Evolutionary conservation across 2,797 vertebrate genomes (phyloP).

Genomic region (Morus bassanus): DNA sequence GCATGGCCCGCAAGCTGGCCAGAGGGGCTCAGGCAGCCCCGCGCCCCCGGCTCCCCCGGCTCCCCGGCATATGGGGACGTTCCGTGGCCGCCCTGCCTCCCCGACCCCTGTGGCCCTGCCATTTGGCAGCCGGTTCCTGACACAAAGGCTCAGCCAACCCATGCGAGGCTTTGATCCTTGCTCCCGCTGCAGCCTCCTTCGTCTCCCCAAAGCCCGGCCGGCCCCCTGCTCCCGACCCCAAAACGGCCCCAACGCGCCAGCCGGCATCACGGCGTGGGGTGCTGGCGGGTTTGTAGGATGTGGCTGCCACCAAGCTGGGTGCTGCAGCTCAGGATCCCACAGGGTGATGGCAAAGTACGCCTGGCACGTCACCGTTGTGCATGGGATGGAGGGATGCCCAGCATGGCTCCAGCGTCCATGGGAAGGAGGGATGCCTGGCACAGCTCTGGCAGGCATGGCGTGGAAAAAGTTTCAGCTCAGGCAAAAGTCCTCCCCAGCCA

Average conservation of each 20-base stretch:
- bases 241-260: rapidly evolving
- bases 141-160: neutral
- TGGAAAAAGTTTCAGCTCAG: neutral
- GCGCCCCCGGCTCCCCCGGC: neutral
- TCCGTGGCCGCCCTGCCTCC: neutral
- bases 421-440: neutral
- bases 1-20: neutral
- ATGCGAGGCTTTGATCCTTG: neutral
- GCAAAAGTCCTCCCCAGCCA: neutral
- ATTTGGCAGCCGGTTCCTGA: neutral
- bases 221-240: rapidly evolving
- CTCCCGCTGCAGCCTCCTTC: neutral
- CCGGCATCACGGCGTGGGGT: rapidly evolving
- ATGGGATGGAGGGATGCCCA: too few relatives aligned
- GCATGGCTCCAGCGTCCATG: too few relatives aligned
- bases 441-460: too few relatives aligned
- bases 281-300: neutral
- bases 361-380: neutral
- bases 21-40: neutral
- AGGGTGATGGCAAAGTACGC: neutral
- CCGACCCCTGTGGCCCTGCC: neutral
- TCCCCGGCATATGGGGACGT: neutral
- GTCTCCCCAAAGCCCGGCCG: rapidly evolving
- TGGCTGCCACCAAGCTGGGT: neutral
- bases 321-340: neutral